Conservation (phyloP, 2,797 vertebrate species). For the Molossus alvarezi region DNA sequence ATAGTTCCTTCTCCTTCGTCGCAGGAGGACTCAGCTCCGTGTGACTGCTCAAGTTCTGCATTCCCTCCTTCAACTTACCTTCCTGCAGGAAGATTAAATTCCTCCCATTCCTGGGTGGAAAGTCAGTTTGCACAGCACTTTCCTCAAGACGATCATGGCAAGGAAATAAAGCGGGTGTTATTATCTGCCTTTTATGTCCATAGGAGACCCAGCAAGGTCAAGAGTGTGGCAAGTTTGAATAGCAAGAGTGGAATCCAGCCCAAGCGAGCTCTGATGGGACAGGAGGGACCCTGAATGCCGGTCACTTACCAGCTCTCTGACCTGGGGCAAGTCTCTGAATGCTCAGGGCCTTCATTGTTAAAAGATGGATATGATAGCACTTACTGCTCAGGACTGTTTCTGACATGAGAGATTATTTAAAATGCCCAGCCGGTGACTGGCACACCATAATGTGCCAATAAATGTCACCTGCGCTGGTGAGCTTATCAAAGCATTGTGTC, state of each 20-base stretch:
- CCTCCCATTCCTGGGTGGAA: background rate
- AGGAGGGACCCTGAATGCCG: background rate
- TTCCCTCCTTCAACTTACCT: background rate
- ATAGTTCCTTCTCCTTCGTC: background rate
- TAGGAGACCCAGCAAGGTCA: background rate
- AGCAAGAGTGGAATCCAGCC: background rate
- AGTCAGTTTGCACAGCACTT: background rate
- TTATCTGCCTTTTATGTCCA: background rate
- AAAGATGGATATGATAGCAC: background rate
- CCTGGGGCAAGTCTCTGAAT: background rate
- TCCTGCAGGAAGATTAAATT: background rate
- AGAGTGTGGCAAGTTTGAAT: background rate
- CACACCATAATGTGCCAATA: background rate
- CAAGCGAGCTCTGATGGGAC: background rate
- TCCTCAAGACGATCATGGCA: background rate
- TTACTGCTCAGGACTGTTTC: background rate
- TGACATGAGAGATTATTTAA: constrained; percentile 16
- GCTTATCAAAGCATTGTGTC: background rate
- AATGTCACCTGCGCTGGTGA: background rate
- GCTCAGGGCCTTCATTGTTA: background rate
- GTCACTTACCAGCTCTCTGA: background rate
- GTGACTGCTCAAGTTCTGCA: background rate
- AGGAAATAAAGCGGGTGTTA: constrained; percentile 17
- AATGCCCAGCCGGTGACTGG: background rate
- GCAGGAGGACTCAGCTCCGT: background rate